A percentile compares a stretch with the other conserved stretches of the same genome.
Conservation (phyloP, 2,888 invertebrate genomes). For the Cancer borealis region DNA sequence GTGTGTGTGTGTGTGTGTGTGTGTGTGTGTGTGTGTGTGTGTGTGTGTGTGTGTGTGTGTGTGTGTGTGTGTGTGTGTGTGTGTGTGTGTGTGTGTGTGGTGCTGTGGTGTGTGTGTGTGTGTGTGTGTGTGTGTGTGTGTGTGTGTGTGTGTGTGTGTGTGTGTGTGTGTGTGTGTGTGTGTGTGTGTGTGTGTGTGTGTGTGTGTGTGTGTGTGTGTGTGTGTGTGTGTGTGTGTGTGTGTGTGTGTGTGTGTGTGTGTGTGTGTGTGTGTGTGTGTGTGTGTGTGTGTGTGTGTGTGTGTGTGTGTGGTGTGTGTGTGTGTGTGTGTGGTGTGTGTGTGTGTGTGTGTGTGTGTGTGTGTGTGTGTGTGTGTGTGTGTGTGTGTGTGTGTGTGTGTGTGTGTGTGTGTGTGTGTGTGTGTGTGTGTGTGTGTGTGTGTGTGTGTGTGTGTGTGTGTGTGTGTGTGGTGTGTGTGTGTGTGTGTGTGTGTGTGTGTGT, state of each 20-base stretch:
- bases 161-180: constrained; percentile 42
- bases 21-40: background rate
- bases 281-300: no score
- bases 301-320: no score
- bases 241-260: constrained; percentile 45
- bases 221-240: constrained; percentile 8
- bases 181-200: background rate
- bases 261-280: constrained; percentile 26
- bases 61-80: constrained; percentile 43
- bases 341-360: constrained; percentile 27
- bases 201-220: background rate
- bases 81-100: background rate
- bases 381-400: background rate
- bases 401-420: no score
- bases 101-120: no score
- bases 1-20: no score
- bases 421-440: background rate
- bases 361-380: constrained; percentile 43
- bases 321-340: no score
- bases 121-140: background rate
- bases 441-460: constrained; percentile 45
- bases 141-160: constrained; percentile 34
- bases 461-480: constrained; percentile 40
- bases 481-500: no score
- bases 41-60: constrained; percentile 29